Conservation (phyloP, 2,113 vertebrate species). For the Clarias gariepinus region DNA sequence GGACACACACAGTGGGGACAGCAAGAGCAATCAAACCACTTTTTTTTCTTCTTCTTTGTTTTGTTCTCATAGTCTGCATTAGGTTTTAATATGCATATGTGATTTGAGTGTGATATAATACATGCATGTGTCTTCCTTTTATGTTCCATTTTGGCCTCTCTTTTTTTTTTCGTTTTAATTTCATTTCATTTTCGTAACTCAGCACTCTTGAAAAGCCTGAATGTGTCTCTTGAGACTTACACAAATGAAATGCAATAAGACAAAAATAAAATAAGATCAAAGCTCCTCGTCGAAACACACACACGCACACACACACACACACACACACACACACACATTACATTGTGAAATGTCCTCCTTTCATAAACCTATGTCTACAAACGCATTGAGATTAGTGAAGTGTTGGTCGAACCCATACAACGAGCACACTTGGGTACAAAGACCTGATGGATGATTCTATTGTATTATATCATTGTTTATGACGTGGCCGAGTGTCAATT, state of each 20-base stretch:
- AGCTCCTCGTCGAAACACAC: not conserved
- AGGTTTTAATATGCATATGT: not conserved
- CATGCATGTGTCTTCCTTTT: not conserved
- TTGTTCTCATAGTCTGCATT: not conserved
- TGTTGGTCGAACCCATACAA: not conserved
- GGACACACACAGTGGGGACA: not conserved
- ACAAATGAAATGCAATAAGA: slow-evolving; percentile 15
- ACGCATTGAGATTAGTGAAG: not conserved
- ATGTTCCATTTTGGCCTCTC: not conserved
- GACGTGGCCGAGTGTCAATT: not conserved
- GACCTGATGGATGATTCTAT: not conserved
- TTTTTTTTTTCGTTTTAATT: not conserved
- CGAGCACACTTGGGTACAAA: not conserved
- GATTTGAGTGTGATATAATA: not conserved
- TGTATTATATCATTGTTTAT: not conserved
- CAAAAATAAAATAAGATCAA: slow-evolving; percentile 9
- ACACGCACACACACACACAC: not conserved
- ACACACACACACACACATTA: not conserved
- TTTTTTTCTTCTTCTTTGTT: not conserved
- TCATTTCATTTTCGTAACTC: not conserved
- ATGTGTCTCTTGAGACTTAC: not conserved
- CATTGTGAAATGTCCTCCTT: not conserved
- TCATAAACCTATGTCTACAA: not conserved
- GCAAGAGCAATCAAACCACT: not conserved
- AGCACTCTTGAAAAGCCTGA: slow-evolving; percentile 5